Evolutionary conservation across 2,888 invertebrate genomes (phyloP).

Genomic region (Gastracanthus pulcherrimus): DNA sequence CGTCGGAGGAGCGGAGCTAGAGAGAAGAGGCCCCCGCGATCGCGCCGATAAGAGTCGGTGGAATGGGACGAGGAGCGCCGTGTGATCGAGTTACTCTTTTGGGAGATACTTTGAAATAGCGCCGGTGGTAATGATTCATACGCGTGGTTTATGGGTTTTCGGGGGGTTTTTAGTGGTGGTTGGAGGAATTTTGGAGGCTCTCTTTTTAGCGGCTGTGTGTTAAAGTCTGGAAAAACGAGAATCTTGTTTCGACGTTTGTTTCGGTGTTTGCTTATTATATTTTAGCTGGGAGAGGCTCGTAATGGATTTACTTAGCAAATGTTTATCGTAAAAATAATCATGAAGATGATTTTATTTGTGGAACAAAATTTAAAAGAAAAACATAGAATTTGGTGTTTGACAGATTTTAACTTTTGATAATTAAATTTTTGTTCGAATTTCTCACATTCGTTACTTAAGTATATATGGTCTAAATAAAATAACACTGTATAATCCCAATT

Average conservation of each 20-base stretch:
- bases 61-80: neutral
- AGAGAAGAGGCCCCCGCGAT: slow-evolving; percentile 6
- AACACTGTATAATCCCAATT: no score
- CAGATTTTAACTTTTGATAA: no score
- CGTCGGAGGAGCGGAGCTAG: slow-evolving; percentile 12
- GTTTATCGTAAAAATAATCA: neutral
- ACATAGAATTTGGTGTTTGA: no score
- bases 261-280: neutral
- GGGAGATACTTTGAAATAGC: slow-evolving; percentile 18
- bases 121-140: slow-evolving; percentile 18
- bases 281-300: neutral
- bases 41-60: slow-evolving; percentile 23
- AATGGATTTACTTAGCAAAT: neutral
- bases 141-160: slow-evolving; percentile 25
- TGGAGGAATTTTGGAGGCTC: neutral
- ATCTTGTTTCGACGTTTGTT: neutral
- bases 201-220: neutral
- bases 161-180: neutral
- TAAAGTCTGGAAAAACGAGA: neutral
- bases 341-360: neutral
- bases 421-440: no score
- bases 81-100: neutral
- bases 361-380: no score
- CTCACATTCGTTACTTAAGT: no score
- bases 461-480: no score